Evolutionary conservation across 1,140 invertebrate species (phyloP), one percentile per base, ranked within the genome.

Genomic region (Macrotrachela quadricornifera): DNA sequence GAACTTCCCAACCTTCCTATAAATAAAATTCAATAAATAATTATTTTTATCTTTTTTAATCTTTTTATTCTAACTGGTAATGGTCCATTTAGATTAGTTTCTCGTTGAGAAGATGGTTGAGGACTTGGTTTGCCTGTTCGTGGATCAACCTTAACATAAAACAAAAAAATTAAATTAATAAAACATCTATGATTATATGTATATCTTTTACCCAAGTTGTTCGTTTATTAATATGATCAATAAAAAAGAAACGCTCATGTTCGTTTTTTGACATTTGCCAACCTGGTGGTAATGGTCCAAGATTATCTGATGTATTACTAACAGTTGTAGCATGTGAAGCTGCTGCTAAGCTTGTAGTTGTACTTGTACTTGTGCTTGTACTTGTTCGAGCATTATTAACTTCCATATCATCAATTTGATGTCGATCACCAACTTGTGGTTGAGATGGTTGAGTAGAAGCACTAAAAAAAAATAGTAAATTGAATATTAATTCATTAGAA

Each of bases 171-270:
- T 8, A 8, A 30, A 30, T 30, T 30, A 30, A 30, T 4, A 30
- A 30, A 4, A 8, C 21, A 8, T 4, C 21, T 2, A 4, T 30
- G 21, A 30, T 30, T 30, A 30, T 30, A n/a, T n/a, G n/a, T n/a
- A n/a, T n/a, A n/a, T n/a, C n/a, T n/a, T 8, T 30, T 6, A 55
- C 10, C 54, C 54, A 55, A 12, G 54, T 50, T 15, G 91, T 96
- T 16, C 87, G 95, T 45, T 85, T 74, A 63, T 90, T 91, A 61
- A 87, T 90, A 65, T 95, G 91, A 70, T 96, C 86, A 0, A 96
- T 87, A 70, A 87, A 96, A 72, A 95, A 96, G 10, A 82, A 79
- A 10, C 88, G 74, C 30, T 88, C 88, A 46, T 80, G 83, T 14
- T 79, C 76, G 0, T 88, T 92, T 63, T 83, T 80, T 10, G 90